phyloP scores from a whole-genome alignment of 2,113 vertebrate genomes.

The Oreocharis arfaki region DNA sequence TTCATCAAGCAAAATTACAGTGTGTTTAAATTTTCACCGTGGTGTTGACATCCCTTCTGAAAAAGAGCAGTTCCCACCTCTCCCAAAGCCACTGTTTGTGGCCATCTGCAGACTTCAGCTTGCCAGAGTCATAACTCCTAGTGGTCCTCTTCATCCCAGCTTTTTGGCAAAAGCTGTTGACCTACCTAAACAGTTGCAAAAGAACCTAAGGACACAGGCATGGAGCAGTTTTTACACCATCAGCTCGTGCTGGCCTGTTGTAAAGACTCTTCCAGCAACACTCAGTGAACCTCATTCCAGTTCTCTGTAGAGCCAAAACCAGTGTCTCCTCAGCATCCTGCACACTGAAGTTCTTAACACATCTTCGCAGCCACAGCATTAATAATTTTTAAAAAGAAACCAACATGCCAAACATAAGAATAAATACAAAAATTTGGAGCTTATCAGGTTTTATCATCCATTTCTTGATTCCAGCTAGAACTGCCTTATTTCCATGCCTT shows the following conservation, averaged over 20 bases:
- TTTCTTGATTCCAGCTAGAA: background rate
- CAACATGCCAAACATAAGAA: background rate
- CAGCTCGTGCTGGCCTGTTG: background rate
- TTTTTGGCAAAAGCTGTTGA: background rate
- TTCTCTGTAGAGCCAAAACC: background rate
- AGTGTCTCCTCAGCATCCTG: background rate
- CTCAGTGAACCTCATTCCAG: background rate
- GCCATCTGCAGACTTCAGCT: background rate
- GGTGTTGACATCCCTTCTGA: background rate
- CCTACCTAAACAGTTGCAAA: background rate
- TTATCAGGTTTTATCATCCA: background rate
- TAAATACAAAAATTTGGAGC: background rate
- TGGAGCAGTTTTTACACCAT: background rate
- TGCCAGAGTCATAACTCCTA: background rate
- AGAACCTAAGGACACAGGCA: background rate
- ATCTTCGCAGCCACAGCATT: background rate
- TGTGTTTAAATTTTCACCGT: background rate
- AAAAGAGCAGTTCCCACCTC: background rate
- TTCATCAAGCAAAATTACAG: background rate
- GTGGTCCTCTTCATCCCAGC: background rate
- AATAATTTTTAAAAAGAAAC: background rate
- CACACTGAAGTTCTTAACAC: background rate
- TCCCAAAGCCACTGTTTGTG: background rate
- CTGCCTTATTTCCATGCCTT: background rate
- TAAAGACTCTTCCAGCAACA: background rate